Evolutionary conservation across 2,113 vertebrate genomes (phyloP).

Genomic region (Odontophorus gujanensis): DNA sequence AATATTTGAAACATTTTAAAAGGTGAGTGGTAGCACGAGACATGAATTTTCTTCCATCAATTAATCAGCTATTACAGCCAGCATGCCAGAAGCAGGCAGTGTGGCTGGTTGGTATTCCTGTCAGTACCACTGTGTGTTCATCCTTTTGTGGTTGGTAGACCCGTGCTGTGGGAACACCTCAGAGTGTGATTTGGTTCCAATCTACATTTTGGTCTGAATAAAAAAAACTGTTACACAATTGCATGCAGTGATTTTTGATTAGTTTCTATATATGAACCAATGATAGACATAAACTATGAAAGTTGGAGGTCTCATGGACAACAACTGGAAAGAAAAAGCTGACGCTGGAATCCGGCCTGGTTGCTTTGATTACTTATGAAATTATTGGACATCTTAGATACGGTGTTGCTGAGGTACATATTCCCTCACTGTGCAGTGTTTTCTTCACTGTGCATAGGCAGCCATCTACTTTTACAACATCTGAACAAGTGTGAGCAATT

Average conservation of each 20-base stretch:
- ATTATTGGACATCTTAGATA: neutral
- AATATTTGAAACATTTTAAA: neutral
- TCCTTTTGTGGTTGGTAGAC: neutral
- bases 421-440: neutral
- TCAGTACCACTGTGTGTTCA: neutral
- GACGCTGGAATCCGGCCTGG: neutral
- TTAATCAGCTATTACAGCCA: too few species aligned
- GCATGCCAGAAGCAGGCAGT: too few species aligned
- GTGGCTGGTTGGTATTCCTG: neutral
- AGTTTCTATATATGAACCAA: neutral
- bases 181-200: neutral
- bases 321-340: neutral
- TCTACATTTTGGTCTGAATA: neutral
- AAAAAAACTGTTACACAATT: neutral
- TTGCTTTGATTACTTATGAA: neutral
- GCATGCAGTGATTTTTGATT: neutral
- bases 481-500: neutral
- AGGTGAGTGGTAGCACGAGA: neutral
- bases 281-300: neutral
- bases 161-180: neutral
- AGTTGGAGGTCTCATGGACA: neutral
- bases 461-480: neutral
- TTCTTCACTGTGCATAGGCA: neutral
- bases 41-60: too few species aligned
- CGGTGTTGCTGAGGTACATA: neutral